phyloP scores from a whole-genome alignment of 2,888 invertebrate genomes.

The Latrodectus hesperus region DNA sequence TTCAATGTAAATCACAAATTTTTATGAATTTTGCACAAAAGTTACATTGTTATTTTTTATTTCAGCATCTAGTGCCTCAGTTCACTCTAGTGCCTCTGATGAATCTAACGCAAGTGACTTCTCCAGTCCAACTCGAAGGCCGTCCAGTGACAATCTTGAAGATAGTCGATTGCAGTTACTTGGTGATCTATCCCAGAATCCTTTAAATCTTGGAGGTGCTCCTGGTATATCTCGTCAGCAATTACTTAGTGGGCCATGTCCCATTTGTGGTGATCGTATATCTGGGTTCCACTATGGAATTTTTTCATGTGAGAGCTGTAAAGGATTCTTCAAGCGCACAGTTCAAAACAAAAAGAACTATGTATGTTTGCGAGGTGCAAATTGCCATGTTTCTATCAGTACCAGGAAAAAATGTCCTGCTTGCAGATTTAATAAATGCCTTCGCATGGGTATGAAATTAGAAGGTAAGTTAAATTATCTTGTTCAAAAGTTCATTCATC shows the following conservation, averaged over 20 bases:
- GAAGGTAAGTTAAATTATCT: slow-evolving; percentile 81
- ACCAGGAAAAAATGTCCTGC: slow-evolving; percentile 98
- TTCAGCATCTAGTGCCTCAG: slow-evolving; percentile 70
- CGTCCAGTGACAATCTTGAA: slow-evolving; percentile 67
- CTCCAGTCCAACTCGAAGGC: slow-evolving; percentile 68
- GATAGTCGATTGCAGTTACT: slow-evolving; percentile 57
- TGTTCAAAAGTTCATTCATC: background rate
- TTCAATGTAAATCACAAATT: no score
- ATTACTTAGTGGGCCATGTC: slow-evolving; percentile 84
- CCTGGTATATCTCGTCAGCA: slow-evolving; percentile 71
- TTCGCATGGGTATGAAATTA: slow-evolving; percentile 96
- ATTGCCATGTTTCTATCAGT: slow-evolving; percentile 92
- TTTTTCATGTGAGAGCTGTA: slow-evolving; percentile 97
- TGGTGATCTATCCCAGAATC: slow-evolving; percentile 61
- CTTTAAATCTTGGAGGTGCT: slow-evolving; percentile 53
- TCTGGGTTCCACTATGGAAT: slow-evolving; percentile 98
- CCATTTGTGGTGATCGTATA: slow-evolving; percentile 95
- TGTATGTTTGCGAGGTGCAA: slow-evolving; percentile 91
- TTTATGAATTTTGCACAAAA: no score
- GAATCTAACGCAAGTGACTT: slow-evolving; percentile 71
- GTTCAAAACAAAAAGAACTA: slow-evolving; percentile 99
- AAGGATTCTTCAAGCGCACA: slow-evolving; percentile 97
- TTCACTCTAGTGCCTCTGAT: slow-evolving; percentile 71
- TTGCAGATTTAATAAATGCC: slow-evolving; percentile 95
- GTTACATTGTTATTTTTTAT: no score